These are phyloP conservation scores for Aurelia sp. DNA, from an alignment of 30 jellyfish, hydroid and myxozoan species.

Conservation along the genomic window DNA sequence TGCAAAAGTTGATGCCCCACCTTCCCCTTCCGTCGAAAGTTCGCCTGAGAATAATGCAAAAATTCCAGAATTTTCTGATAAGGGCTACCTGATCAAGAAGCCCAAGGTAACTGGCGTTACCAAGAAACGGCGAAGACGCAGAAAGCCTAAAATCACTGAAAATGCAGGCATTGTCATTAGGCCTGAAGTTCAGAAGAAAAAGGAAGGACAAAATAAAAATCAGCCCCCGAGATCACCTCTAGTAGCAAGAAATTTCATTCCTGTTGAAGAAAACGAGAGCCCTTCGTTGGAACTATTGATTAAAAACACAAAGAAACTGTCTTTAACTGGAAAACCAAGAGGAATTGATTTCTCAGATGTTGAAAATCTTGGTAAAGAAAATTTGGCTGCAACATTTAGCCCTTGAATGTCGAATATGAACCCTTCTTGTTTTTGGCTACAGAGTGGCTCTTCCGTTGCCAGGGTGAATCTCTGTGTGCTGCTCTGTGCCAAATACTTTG, in stretches of 20 bases:
- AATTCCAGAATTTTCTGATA: slow-evolving; percentile 35
- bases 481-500: too few relatives aligned
- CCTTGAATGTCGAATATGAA: slow-evolving; percentile 5
- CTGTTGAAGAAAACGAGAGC: slow-evolving; percentile 34
- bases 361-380: slow-evolving; percentile 58
- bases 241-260: slow-evolving; percentile 38
- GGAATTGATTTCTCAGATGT: slow-evolving; percentile 3
- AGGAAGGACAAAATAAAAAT: neutral
- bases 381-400: slow-evolving; percentile 57
- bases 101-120: neutral
- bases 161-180: neutral
- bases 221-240: slow-evolving; percentile 54
- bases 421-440: neutral
- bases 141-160: slow-evolving; percentile 13
- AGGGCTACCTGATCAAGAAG: slow-evolving; percentile 61
- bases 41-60: slow-evolving; percentile 48
- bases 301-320: slow-evolving; percentile 25
- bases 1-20: neutral
- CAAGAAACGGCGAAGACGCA: slow-evolving; percentile 48
- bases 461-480: too few relatives aligned
- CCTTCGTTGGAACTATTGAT: slow-evolving; percentile 44
- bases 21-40: slow-evolving; percentile 42
- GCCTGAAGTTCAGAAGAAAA: neutral
- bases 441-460: too few relatives aligned
- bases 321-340: slow-evolving; percentile 26